A percentile compares a stretch with the other conserved stretches of the same genome.
These are phyloP conservation scores for Callipepla squamata DNA, from an alignment of 2,113 vertebrate species.

Conservation along the genomic window DNA sequence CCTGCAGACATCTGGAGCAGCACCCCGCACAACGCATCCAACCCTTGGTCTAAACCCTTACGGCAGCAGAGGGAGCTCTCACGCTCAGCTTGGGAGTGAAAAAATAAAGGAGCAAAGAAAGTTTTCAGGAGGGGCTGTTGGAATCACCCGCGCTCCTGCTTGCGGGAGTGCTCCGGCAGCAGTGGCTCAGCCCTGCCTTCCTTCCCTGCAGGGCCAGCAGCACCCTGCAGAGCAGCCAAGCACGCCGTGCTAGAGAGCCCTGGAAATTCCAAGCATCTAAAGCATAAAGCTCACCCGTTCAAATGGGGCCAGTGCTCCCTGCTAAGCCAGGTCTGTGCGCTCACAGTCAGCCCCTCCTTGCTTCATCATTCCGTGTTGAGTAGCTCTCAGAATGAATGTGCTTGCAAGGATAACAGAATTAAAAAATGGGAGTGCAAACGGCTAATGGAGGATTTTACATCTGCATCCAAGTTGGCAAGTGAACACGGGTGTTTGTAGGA, in stretches of 20 bases:
- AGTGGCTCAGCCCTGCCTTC: neutral
- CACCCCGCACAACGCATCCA: neutral
- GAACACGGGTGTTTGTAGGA: neutral
- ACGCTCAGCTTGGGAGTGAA: neutral
- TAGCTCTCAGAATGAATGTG: neutral
- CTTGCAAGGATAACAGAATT: neutral
- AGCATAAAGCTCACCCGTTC: neutral
- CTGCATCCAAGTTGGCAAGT: neutral
- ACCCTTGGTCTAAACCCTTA: fast-evolving
- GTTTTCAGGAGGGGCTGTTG: neutral
- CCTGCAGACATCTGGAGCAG: neutral
- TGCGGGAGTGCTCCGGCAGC: neutral
- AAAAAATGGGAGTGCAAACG: neutral
- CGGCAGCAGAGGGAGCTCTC: slow-evolving; percentile 47
- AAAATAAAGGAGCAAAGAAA: neutral
- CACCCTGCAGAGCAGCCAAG: neutral
- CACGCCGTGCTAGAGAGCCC: neutral
- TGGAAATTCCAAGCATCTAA: neutral
- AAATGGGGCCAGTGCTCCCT: neutral
- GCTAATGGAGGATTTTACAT: neutral
- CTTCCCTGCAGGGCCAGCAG: neutral
- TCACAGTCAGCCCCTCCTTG: neutral
- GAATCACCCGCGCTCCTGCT: neutral
- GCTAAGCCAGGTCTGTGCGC: neutral
- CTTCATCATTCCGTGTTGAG: neutral